Base-by-base conservation (phyloP, 2,797 vertebrate genomes). In the Propithecus deckenii region DNA sequence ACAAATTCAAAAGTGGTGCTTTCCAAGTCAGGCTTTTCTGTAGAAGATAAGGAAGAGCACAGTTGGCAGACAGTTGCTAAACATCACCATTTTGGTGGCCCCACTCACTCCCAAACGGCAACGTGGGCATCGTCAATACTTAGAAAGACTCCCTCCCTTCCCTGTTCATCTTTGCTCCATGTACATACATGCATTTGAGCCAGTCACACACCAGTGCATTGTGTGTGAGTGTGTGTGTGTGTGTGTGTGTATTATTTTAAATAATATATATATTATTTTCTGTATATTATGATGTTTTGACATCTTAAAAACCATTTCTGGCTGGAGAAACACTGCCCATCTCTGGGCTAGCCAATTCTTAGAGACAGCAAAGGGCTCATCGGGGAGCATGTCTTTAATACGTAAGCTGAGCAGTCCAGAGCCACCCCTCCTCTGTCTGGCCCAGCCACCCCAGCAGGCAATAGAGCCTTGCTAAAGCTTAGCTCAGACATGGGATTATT, bases 11-110 rank as follows among this genome's bases (percentile, higher is more conserved):
- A 84, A 38, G 69, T 32, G 14, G 8, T 55, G 89, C 12, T 86
- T 95, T 94, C 61, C 78, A 92, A 78, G 48, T 75, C 72, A 50
- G 72, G 46, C 23, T 89, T 92, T 96, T 41, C 75, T 7, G 11
- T 7, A 30, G 15, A 50, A 59, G 30, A 61, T 59, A 57, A 65
- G 7, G 46, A 85, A 96, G 88, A 79, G 11, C 28, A 25, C 11
- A 63, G 35, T 14, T 63, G 81, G 14, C 25, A 86, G 63, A 25
- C 7, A 18, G 18, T 28, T 81, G n/a, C 0, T 2, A 38, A 88
- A 50, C 30, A 8, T 90, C 28, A 22, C 48, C 1, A 0, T 35
- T 32, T 87, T 38, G 12, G 87, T 67, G 18, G 3, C 48, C 32
- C n/a, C 35, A 1, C 25, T 69, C 43, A 59, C n/a, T 79, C 14